Conservation (phyloP, 2,888 invertebrate genomes). For the Lathronympha strigana region DNA sequence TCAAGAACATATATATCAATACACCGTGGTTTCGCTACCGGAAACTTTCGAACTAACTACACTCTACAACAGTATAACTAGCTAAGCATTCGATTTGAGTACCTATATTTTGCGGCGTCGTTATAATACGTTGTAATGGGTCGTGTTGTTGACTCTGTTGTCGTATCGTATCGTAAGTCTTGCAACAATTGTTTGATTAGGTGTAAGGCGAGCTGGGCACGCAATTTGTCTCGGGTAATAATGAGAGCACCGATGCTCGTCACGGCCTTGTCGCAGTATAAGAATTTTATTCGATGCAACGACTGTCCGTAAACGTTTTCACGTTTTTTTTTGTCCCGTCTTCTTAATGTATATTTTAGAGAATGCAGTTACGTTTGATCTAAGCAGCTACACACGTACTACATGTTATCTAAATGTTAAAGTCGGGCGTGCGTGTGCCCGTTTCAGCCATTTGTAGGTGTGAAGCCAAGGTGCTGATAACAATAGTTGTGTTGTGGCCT, state of each 20-base stretch:
- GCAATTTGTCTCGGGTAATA: slow-evolving; percentile 75
- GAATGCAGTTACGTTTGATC: background rate
- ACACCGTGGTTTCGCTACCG: no score
- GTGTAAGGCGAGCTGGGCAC: slow-evolving; percentile 74
- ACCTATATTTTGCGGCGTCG: background rate
- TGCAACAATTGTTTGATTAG: slow-evolving; percentile 71
- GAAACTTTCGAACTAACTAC: no score
- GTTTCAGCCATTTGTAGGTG: slow-evolving; percentile 20
- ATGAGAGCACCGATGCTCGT: slow-evolving; percentile 76
- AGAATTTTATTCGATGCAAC: slow-evolving; percentile 8
- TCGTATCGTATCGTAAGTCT: slow-evolving; percentile 51
- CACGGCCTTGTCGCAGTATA: slow-evolving; percentile 27
- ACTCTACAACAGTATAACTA: background rate
- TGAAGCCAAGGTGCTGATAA: slow-evolving; percentile 30
- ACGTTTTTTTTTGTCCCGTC: background rate
- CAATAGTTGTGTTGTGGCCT: slow-evolving; percentile 46
- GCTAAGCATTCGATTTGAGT: background rate
- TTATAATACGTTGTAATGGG: slow-evolving; percentile 26
- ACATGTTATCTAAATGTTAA: slow-evolving; percentile 1
- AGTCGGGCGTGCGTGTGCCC: slow-evolving; percentile 1
- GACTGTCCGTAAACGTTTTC: background rate
- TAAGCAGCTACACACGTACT: slow-evolving; percentile 6
- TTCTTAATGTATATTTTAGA: background rate
- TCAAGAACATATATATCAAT: no score
- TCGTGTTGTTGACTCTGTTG: slow-evolving; percentile 50